A percentile compares a stretch with the other conserved stretches of the same genome.
phyloP scores from a whole-genome alignment of 2,797 vertebrate species.

The Leuciscus waleckii region DNA sequence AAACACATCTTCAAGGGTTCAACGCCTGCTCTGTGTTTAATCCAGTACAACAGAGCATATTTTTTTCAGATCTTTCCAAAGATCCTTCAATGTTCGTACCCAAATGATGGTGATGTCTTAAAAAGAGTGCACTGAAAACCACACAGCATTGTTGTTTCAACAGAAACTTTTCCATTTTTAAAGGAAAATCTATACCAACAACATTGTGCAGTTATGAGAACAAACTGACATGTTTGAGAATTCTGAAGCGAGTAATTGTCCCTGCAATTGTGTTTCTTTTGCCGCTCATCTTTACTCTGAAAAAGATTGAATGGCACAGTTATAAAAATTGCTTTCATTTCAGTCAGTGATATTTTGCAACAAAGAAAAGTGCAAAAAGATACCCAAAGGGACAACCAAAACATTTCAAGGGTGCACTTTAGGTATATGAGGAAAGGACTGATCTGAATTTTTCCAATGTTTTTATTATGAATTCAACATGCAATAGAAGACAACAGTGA shows the following conservation, averaged over 20 bases:
- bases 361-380: slow-evolving; percentile 2
- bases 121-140: background rate
- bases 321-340: slow-evolving; percentile 21
- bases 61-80: background rate
- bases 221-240: background rate
- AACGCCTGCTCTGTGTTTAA: background rate
- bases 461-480: slow-evolving; percentile 2
- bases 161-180: background rate
- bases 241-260: background rate
- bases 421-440: background rate
- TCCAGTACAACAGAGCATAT: background rate
- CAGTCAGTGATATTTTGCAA: background rate
- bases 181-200: background rate
- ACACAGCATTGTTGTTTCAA: background rate
- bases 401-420: background rate
- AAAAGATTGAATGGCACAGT: slow-evolving; percentile 4
- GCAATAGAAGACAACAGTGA: slow-evolving; percentile 7
- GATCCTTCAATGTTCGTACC: background rate
- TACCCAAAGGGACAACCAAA: slow-evolving; percentile 5
- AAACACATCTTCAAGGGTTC: background rate
- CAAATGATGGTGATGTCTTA: background rate
- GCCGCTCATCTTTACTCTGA: background rate
- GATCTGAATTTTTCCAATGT: background rate
- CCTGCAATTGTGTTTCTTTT: background rate
- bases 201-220: background rate